Evolutionary conservation across 2,113 vertebrate genomes (phyloP), one percentile per base, ranked within the genome.

Genomic region (Acrocephalus arundinaceus): DNA sequence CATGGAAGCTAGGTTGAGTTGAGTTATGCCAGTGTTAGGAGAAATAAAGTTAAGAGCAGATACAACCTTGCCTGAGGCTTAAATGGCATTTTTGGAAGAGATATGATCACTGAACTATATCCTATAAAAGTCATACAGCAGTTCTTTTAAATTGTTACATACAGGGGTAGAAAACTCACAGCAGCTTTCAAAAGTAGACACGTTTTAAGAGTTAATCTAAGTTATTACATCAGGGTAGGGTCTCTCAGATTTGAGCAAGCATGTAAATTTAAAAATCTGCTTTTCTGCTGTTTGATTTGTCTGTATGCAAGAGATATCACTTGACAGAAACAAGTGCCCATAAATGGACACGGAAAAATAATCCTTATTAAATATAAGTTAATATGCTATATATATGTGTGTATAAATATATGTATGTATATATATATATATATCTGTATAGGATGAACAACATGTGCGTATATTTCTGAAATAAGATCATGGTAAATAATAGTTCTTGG

Each of bases 341-440:
- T 22, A 51, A 6, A 27, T 30, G 11, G 33, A 35, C 5, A 35
- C 0, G 3, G 82, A 41, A 48, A 23, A 72, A 65, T 21, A 5
- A 6, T 48, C 15, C 4, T 63, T 45, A 65, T 55, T 58, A 46
- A 87, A 83, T n/a, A 39, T 19, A 49, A 52, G 4, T n/a, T 7
- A 57, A 46, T 27, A 43, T 37, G 16, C 3, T 70, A 3, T 57
- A 25, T 5, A 48, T 17, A 7, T 66, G 3, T 23, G 3, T n/a
- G 14, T n/a, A 15, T 58, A 18, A 12, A 3, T 5, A 22, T 5
- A 21, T n/a, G 3, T 3, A 27, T 2, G 23, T 5, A 23, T 41
- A 2, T 3, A 12, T 2, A n/a, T 18, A 25, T 45, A 16, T 23
- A 17, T 11, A 6, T 11, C 15, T 25, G 5, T 5, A 27, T 19